Base-by-base conservation (phyloP, 2,888 invertebrate species). In the Drosophila conformis region DNA sequence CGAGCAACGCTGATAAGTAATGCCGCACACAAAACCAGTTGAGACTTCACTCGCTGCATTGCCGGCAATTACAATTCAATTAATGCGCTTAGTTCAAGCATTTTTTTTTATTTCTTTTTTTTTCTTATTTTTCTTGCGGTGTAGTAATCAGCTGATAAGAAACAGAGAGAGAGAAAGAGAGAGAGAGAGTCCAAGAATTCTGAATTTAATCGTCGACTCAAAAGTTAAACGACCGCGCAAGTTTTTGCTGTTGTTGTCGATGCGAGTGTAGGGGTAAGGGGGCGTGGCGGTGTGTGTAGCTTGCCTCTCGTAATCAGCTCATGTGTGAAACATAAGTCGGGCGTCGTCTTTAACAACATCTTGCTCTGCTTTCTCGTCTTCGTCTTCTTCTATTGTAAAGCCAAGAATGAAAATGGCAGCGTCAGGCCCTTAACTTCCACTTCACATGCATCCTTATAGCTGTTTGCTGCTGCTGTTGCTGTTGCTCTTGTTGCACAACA, bases 161-260 rank as follows among this genome's bases (percentile, higher is more conserved):
- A 63, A 52, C 40, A 29, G 40, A 29, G 53, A 46, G 40, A 48
- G 11, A 25, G 40, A 48, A 6, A 25, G 21, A 33, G 18, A 35
- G 66, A 63, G 64, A 58, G 29, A 63, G 76, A 83, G 87, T 83
- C 87, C 87, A 84, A 87, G 89, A 83, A 88, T 77, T 80, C 80
- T 79, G 84, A 71, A 77, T 80, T 85, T 85, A 89, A 85, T 89
- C 89, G 85, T 57, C 71, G 74, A 66, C 89, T 73, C 73, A 78
- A 89, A 85, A 86, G 85, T 89, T 86, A 86, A 86, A 89, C 87
- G 89, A 87, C 85, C 85, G 85, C 87, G 84, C 87, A 89, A 85
- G 84, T 87, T 85, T 56, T 56, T 25, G 38, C 56, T 15, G 27
- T 25, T 25, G 53, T 25, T 53, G 52, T 29, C 33, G 31, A n/a